A percentile compares a stretch with the other conserved stretches of the same genome.
Conservation (phyloP, 2,888 invertebrate genomes). For the Gastracanthus pulcherrimus region DNA sequence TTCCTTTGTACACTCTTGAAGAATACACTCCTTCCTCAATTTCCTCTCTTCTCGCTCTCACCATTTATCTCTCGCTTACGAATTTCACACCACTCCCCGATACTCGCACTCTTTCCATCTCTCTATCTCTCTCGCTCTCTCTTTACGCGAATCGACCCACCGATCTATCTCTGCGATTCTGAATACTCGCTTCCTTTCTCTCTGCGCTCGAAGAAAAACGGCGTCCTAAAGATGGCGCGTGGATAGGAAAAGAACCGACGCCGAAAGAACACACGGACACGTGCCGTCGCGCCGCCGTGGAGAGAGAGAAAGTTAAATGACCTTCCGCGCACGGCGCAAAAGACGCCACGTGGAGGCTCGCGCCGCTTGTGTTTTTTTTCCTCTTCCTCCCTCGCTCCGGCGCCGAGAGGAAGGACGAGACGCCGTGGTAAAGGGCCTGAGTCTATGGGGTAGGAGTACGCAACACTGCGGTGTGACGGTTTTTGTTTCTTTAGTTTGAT, state of each 20-base stretch:
- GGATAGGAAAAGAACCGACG: background rate
- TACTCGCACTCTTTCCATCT: no score
- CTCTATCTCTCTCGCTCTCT: background rate
- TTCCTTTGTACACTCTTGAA: no score
- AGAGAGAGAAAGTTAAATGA: background rate
- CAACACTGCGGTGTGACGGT: no score
- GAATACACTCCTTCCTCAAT: no score
- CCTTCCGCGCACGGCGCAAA: background rate
- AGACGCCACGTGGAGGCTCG: background rate
- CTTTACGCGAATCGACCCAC: background rate
- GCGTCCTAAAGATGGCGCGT: background rate
- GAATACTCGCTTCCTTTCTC: background rate
- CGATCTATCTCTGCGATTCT: background rate
- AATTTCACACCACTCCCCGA: no score
- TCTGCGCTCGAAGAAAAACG: background rate
- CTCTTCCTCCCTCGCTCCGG: background rate
- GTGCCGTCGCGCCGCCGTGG: constrained; percentile 3
- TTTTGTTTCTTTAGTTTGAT: no score
- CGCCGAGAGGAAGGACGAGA: no score
- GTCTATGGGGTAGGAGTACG: no score
- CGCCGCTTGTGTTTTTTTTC: constrained; percentile 10
- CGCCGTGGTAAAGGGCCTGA: no score
- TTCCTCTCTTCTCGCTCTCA: no score
- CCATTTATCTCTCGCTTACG: no score
- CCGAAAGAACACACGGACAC: background rate